phyloP scores from a whole-genome alignment of 1,140 invertebrate species.

The Agraylea sexmaculata region DNA sequence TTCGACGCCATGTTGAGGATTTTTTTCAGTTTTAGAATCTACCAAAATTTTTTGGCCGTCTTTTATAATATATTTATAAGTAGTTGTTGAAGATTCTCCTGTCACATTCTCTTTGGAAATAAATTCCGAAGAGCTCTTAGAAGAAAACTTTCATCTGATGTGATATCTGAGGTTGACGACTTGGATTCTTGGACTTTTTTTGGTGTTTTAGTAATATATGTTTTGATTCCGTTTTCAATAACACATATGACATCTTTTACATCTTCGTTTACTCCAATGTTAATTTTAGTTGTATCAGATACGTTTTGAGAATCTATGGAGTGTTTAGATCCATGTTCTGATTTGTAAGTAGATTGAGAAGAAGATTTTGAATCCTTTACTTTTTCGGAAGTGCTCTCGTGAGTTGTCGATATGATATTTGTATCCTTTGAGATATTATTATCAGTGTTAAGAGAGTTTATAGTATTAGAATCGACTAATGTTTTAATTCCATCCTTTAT shows the following conservation, averaged over 20 bases:
- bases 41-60: slow-evolving; percentile 1
- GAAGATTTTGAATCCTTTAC: neutral
- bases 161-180: too few species aligned
- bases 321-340: too few species aligned
- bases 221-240: slow-evolving; percentile 20
- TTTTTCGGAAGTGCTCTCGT: neutral
- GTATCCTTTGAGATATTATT: too few species aligned
- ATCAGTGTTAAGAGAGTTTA: too few species aligned
- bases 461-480: slow-evolving; percentile 10
- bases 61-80: neutral
- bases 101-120: too few species aligned
- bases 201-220: slow-evolving; percentile 8
- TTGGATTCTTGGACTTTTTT: neutral
- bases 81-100: neutral
- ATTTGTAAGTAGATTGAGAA: neutral
- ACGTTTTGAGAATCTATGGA: too few species aligned
- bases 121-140: too few species aligned
- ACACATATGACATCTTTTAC: slow-evolving; percentile 8
- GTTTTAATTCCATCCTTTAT: slow-evolving; percentile 15
- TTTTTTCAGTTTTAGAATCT: neutral
- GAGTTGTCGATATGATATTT: too few species aligned
- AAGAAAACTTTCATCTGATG: too few species aligned
- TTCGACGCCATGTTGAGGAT: slow-evolving; percentile 2
- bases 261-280: too few species aligned
- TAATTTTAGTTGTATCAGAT: too few species aligned